Conservation (phyloP, 1,140 invertebrate genomes). For the Drosophila paulistorum region DNA sequence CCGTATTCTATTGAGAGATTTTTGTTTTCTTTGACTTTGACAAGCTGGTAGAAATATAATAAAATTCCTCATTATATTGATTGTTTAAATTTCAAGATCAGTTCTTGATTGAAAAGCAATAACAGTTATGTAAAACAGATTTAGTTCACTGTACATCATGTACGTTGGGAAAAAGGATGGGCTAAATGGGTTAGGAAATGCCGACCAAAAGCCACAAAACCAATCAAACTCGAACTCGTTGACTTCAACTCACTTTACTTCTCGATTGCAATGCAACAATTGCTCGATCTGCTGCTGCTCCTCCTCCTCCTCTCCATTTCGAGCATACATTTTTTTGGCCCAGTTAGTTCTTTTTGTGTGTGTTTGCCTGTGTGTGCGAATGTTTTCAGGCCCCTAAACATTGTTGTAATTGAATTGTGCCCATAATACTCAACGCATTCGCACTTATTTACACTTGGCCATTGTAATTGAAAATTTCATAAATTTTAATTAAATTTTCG, state of each 20-base stretch:
- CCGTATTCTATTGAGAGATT: too few relatives aligned
- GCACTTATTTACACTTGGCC: slow-evolving; percentile 58
- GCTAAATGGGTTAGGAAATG: slow-evolving; percentile 22
- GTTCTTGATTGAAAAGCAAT: too few relatives aligned
- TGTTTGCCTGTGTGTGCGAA: not conserved
- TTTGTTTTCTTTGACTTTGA: too few relatives aligned
- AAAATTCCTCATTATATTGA: too few relatives aligned
- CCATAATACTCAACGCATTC: slow-evolving; percentile 38
- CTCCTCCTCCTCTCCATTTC: slow-evolving; percentile 25
- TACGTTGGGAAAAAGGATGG: not conserved
- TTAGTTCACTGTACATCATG: too few relatives aligned
- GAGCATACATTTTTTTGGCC: slow-evolving; percentile 43
- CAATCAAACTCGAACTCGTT: slow-evolving; percentile 51
- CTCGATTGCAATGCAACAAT: slow-evolving; percentile 14
- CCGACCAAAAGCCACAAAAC: slow-evolving; percentile 42
- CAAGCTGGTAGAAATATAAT: too few relatives aligned
- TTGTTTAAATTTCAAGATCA: too few relatives aligned
- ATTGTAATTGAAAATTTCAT: slow-evolving; percentile 66
- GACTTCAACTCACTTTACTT: slow-evolving; percentile 1
- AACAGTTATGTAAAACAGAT: too few relatives aligned
- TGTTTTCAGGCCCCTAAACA: slow-evolving; percentile 35
- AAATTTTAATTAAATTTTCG: slow-evolving; percentile 65
- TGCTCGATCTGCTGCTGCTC: not conserved
- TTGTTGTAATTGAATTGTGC: slow-evolving; percentile 69
- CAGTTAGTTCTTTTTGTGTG: slow-evolving; percentile 36